phyloP scores from a whole-genome alignment of 2,888 invertebrate genomes.

The Melanchra persicariae region DNA sequence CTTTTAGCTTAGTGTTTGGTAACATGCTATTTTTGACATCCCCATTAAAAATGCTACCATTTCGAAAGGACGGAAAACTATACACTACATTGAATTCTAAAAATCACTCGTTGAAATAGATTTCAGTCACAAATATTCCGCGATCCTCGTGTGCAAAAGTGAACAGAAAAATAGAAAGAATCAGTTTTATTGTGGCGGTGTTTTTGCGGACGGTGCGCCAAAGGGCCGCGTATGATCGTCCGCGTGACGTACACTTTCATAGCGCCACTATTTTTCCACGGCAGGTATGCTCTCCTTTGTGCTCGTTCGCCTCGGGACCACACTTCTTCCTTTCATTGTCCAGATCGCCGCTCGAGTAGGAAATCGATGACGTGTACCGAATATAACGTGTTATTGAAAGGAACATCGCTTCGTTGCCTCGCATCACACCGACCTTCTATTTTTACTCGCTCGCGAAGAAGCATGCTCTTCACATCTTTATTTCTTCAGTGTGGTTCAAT shows the following conservation, averaged over 20 bases:
- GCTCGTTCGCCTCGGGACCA: constrained; percentile 68
- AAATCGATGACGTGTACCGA: constrained; percentile 74
- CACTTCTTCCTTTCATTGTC: constrained; percentile 79
- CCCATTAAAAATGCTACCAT: constrained; percentile 1
- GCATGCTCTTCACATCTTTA: constrained; percentile 4
- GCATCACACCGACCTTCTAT: constrained; percentile 28
- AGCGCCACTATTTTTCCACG: constrained; percentile 75
- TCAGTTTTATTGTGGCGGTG: constrained; percentile 38
- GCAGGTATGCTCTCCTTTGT: constrained; percentile 78
- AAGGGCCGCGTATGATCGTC: constrained; percentile 64
- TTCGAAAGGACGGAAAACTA: neutral
- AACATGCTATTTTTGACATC: constrained; percentile 12
- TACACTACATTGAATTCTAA: constrained; percentile 17
- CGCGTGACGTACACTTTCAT: constrained; percentile 67
- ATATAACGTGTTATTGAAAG: constrained; percentile 67
- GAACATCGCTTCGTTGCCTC: constrained; percentile 50
- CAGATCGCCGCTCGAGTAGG: constrained; percentile 77
- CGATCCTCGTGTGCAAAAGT: constrained; percentile 22
- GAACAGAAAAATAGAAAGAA: constrained; percentile 35
- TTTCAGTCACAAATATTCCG: constrained; percentile 31
- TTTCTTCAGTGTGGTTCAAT: constrained; percentile 42
- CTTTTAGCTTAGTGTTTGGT: constrained; percentile 20
- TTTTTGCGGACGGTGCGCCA: constrained; percentile 69
- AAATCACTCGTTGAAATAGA: constrained; percentile 23
- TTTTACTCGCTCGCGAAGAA: constrained; percentile 20